phyloP scores from a whole-genome alignment of 2,888 invertebrate species.

The Caenorhabditis sinica region DNA sequence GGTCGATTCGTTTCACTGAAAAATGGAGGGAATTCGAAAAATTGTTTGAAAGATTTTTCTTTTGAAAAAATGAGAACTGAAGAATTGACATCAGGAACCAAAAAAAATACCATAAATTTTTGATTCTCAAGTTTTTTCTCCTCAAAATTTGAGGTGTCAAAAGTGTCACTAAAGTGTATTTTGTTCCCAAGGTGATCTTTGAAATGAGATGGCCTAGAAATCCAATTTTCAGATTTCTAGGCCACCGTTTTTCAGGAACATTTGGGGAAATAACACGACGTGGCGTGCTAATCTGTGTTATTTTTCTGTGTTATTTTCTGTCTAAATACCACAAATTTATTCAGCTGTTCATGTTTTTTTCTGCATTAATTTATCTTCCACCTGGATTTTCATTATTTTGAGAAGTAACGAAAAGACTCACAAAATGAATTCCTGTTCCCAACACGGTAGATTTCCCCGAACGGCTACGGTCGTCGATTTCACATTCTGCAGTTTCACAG shows the following conservation, averaged over 20 bases:
- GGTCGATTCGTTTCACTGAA: conserved; percentile 95
- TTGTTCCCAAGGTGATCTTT: too few relatives aligned
- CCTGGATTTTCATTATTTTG: background rate
- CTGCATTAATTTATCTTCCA: conserved; percentile 1
- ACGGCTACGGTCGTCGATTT: conserved; percentile 98
- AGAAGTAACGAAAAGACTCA: conserved; percentile 87
- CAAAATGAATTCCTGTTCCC: conserved; percentile 99
- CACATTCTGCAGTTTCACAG: conserved; percentile 96
- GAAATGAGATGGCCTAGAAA: too few relatives aligned
- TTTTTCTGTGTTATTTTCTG: background rate
- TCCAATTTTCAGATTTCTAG: too few relatives aligned
- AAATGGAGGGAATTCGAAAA: background rate
- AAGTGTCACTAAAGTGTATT: too few relatives aligned
- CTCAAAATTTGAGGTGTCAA: too few relatives aligned
- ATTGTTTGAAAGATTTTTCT: background rate
- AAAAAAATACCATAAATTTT: background rate
- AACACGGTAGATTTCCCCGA: conserved; percentile 95
- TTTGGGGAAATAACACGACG: too few relatives aligned
- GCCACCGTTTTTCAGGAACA: too few relatives aligned
- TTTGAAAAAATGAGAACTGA: background rate
- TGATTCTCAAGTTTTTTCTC: background rate
- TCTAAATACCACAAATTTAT: background rate
- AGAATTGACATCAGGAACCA: too few relatives aligned
- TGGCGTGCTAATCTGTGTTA: too few relatives aligned
- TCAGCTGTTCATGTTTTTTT: conserved; percentile 9